phyloP scores from a whole-genome alignment of 2,888 invertebrate genomes.

The Schrankia costaestrigalis region DNA sequence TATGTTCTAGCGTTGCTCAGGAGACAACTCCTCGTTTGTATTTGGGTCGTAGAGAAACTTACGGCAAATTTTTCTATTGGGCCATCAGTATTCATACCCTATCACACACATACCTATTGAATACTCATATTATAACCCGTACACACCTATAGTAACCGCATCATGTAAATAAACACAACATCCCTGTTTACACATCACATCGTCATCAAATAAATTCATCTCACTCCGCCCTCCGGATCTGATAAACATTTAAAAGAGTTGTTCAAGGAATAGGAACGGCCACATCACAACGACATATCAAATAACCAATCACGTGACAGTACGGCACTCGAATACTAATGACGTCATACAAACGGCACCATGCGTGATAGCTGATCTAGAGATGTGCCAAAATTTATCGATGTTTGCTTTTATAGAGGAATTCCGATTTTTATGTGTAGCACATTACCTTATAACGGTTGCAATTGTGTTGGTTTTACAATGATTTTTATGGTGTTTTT shows the following conservation, averaged over 20 bases:
- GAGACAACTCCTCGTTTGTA: no score
- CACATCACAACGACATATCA: constrained; percentile 29
- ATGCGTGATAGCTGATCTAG: constrained; percentile 18
- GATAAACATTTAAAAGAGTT: constrained; percentile 27
- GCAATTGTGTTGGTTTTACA: no score
- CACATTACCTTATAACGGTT: no score
- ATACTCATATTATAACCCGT: no score
- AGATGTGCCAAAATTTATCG: constrained; percentile 24
- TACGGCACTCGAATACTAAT: constrained; percentile 24
- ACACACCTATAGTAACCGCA: no score
- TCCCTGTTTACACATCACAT: background rate
- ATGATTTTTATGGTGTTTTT: background rate
- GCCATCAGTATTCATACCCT: no score
- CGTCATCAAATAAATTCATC: constrained; percentile 7
- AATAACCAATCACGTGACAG: constrained; percentile 35
- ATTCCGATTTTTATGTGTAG: background rate
- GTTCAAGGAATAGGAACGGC: constrained; percentile 23
- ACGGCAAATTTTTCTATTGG: no score
- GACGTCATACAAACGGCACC: constrained; percentile 5
- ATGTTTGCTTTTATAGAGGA: constrained; percentile 12
- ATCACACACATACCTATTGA: no score
- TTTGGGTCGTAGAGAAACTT: no score
- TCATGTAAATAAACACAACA: background rate
- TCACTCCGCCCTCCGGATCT: constrained; percentile 6
- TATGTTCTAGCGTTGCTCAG: no score